A percentile compares a stretch with the other conserved stretches of the same genome.
phyloP scores from a whole-genome alignment of 2,888 invertebrate species.

The Carcina quercana region DNA sequence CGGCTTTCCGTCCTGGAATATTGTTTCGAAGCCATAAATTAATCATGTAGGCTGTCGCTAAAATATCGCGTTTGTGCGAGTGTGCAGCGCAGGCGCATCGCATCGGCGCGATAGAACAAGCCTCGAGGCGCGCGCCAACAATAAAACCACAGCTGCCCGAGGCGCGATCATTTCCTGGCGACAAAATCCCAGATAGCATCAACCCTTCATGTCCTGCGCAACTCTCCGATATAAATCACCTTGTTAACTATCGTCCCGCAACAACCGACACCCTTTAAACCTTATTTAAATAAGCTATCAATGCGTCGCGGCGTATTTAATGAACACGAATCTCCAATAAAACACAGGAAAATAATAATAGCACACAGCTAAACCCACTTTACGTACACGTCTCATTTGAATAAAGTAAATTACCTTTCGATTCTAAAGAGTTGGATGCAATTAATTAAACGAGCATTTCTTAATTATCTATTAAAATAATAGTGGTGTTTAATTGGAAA shows the following conservation, averaged over 20 bases:
- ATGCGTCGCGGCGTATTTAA: slow-evolving; percentile 39
- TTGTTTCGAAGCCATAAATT: slow-evolving; percentile 64
- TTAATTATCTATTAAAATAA: slow-evolving; percentile 70
- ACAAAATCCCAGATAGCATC: slow-evolving; percentile 67
- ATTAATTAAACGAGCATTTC: slow-evolving; percentile 64
- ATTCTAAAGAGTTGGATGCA: slow-evolving; percentile 52
- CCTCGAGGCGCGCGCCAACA: slow-evolving; percentile 40
- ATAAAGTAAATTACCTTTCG: slow-evolving; percentile 64
- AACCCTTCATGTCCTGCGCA: slow-evolving; percentile 36
- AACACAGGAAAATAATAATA: slow-evolving; percentile 67
- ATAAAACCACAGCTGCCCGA: slow-evolving; percentile 42
- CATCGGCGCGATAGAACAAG: slow-evolving; percentile 51
- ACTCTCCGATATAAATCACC: slow-evolving; percentile 57
- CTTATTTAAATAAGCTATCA: slow-evolving; percentile 65
- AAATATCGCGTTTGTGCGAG: slow-evolving; percentile 64
- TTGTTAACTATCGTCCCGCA: slow-evolving; percentile 25
- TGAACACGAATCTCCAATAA: slow-evolving; percentile 66
- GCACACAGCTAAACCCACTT: slow-evolving; percentile 63
- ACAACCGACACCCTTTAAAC: slow-evolving; percentile 29
- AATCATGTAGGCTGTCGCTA: slow-evolving; percentile 73
- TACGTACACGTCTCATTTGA: slow-evolving; percentile 61
- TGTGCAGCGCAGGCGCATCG: slow-evolving; percentile 51
- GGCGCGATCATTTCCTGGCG: slow-evolving; percentile 59
- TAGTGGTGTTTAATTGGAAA: slow-evolving; percentile 63
- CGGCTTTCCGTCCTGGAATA: slow-evolving; percentile 47